Base-by-base conservation (phyloP, 2,797 vertebrate species). In the Aldrovandia affinis region DNA sequence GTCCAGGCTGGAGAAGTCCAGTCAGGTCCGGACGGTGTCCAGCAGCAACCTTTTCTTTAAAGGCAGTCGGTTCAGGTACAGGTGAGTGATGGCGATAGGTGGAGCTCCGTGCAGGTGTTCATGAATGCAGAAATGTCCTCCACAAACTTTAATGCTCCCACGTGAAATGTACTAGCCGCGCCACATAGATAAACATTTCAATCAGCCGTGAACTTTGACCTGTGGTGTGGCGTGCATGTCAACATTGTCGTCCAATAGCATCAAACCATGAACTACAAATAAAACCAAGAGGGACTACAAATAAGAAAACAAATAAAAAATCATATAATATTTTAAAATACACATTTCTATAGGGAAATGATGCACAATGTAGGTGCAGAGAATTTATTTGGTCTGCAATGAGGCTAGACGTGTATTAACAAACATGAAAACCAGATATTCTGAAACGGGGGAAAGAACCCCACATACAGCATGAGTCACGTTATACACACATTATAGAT, bases 1-100 rank as follows among this genome's bases (percentile, higher is more conserved):
- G 88, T 89, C 47, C 89, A 99, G 98, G 94, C 90, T 99, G 94
- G 98, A 99, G 91, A 99, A 99, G 92, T 99, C 98, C 0, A 99
- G 98, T 93, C 98, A 99, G 93, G 98, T 99, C 61, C 95, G 98
- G 86, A 99, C 98, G 0, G 97, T 99, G 88, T 99, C 98, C 89
- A 99, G 98, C 95, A 99, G 98, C 93, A 99, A 99, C 89, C 93
- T 99, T 70, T 99, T 99, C 94, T 99, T 99, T 90, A 99, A 99
- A 94, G 98, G 98, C 1, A 99, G 98, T 92, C 97, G 98, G 83
- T 99, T 99, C 91, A 95, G 98, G 92, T 99, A 98, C 97, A 99
- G 98, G 98, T 99, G 91, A 89, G 57, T 79, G 10, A 12, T 1
- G 82, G 42, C 83, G 80, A 90, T 78, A 80, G 89, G 88, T 57